Evolutionary conservation across 2,113 vertebrate genomes (phyloP).

Genomic region (Hylia prasina): DNA sequence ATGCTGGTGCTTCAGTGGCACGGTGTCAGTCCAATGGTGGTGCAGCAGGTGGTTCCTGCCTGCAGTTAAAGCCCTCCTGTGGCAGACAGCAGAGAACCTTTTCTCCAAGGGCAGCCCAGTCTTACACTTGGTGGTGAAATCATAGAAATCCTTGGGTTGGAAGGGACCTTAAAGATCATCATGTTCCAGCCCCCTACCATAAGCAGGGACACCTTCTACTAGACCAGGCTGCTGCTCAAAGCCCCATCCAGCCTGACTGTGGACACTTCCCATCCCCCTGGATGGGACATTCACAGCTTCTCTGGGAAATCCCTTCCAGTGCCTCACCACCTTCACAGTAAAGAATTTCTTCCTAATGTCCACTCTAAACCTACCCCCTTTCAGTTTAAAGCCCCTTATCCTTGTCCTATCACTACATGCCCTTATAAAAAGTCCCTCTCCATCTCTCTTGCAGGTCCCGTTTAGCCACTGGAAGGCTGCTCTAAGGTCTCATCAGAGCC

Average conservation of each 20-base stretch:
- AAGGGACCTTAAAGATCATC: background rate
- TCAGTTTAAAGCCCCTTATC: background rate
- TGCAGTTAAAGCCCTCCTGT: background rate
- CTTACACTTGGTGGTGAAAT: background rate
- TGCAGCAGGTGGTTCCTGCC: background rate
- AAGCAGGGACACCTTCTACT: background rate
- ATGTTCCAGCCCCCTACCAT: background rate
- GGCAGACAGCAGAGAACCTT: background rate
- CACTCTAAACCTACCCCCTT: background rate
- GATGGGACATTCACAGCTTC: background rate
- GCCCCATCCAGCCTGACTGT: rapidly evolving
- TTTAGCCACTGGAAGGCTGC: background rate
- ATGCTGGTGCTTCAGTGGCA: background rate
- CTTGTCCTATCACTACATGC: background rate
- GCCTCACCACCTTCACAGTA: background rate
- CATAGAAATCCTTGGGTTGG: background rate
- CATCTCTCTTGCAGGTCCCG: rapidly evolving
- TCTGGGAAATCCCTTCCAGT: background rate
- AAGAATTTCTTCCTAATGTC: background rate
- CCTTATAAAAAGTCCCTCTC: background rate
- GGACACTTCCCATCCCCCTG: too few species aligned
- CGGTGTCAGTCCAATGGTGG: rapidly evolving
- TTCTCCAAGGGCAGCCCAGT: background rate
- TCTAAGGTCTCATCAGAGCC: background rate
- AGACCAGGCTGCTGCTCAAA: background rate